Base-by-base conservation (phyloP, 1,140 invertebrate genomes). In the Leptonema lineaticorne region DNA sequence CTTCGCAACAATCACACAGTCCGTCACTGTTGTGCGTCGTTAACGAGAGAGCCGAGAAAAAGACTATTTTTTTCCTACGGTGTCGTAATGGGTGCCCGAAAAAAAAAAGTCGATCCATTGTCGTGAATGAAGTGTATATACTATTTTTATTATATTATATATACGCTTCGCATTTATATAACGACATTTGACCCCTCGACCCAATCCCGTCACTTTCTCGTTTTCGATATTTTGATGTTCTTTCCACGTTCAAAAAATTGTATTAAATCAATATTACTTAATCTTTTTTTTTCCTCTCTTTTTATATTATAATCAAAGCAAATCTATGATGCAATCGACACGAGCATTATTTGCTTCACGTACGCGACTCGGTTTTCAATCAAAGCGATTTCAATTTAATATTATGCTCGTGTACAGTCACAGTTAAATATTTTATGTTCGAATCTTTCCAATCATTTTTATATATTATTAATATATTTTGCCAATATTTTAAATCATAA, bases 81-180 rank as follows among this genome's bases (percentile, higher is more conserved):
- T 53, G 50, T 26, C 50, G 50, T 24, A 53, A 53, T 53, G 50
- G 50, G 50, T 53, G 57, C 57, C 27, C 28, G 33, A 16, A 33
- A 20, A 22, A 29, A 59, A 33, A 59, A 57, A n/a, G 22, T 27
- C 28, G 16, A 41, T 33, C 57, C 16, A 59, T 59, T 59, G 57
- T 59, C 57, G 28, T 30, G 57, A 59, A 41, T 18, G 57, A 41
- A 59, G 20, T 41, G 9, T 5, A 48, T 48, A 16, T 48, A 14
- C 22, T 48, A 53, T n/a, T n/a, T n/a, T n/a, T n/a, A n/a, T n/a
- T n/a, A n/a, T n/a, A n/a, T n/a, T n/a, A n/a, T n/a, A n/a, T n/a
- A n/a, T n/a, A n/a, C n/a, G n/a, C 24, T 30, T 41, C n/a, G 20
- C 48, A 53, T 30, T 59, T 59, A 59, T 59, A 59, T 59, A 59